A percentile compares a stretch with the other conserved stretches of the same genome.
Evolutionary conservation across 2,797 vertebrate species (phyloP).

Genomic region (Mionectes olivaceus): DNA sequence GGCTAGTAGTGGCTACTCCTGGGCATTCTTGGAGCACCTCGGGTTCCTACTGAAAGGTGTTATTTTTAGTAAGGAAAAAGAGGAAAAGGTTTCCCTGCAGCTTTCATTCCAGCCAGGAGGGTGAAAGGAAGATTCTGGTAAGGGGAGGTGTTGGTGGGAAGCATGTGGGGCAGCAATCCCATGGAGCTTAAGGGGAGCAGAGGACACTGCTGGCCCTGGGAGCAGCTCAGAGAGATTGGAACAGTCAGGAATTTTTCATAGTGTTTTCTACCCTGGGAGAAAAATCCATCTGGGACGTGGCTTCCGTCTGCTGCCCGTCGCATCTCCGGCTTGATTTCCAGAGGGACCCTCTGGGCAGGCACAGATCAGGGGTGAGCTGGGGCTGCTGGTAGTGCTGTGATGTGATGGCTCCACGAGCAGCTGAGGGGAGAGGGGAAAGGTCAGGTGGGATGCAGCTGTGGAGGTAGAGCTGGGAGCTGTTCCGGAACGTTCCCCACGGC

Average conservation of each 20-base stretch:
- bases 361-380: background rate
- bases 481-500: fast-evolving
- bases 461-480: background rate
- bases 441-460: fast-evolving
- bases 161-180: background rate
- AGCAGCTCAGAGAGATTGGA: background rate
- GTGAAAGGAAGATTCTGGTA: background rate
- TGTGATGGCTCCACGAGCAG: fast-evolving
- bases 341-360: background rate
- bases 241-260: background rate
- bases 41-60: background rate
- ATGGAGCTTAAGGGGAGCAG: background rate
- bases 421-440: background rate
- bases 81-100: background rate
- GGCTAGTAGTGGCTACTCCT: background rate
- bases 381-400: background rate
- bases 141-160: background rate
- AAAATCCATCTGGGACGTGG: background rate
- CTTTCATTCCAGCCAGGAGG: background rate
- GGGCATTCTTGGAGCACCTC: background rate
- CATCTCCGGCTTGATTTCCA: background rate
- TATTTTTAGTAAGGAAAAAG: background rate
- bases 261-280: background rate
- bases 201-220: background rate
- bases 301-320: background rate